Conservation (phyloP, 64 coral and sea anemone genomes). For the Montipora cactus region DNA sequence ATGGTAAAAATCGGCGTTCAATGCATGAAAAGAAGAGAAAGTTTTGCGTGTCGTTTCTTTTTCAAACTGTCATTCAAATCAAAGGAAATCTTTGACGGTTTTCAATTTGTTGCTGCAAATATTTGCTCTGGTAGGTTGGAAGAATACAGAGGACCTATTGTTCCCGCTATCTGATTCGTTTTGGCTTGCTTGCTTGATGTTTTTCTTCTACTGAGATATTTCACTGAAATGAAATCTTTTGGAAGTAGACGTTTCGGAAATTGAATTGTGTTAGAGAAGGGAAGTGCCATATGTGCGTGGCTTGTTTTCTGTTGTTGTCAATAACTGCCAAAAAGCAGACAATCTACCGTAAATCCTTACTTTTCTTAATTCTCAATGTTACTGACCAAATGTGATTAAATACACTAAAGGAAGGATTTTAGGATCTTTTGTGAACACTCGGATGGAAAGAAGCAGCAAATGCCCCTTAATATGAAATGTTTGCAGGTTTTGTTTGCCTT, state of each 20-base stretch:
- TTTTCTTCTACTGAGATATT: no score
- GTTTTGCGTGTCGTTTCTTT: slow-evolving; percentile 9
- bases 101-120: slow-evolving; percentile 48
- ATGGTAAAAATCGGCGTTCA: not conserved
- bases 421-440: no score
- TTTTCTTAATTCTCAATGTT: not conserved
- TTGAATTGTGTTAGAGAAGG: slow-evolving; percentile 1
- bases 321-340: slow-evolving; percentile 20
- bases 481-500: no score
- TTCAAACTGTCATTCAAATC: slow-evolving; percentile 42
- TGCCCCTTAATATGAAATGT: no score
- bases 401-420: no score
- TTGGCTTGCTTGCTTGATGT: not conserved
- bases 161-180: slow-evolving; percentile 17
- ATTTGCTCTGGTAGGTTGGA: slow-evolving; percentile 31
- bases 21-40: not conserved
- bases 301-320: not conserved
- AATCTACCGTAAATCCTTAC: not conserved
- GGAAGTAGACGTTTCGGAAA: not conserved
- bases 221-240: no score
- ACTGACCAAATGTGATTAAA: no score
- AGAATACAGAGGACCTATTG: slow-evolving; percentile 15
- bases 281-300: slow-evolving; percentile 23
- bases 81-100: slow-evolving; percentile 29
- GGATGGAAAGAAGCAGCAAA: no score